Percentiles rank a stretch among this genome's conserved stretches.
Evolutionary conservation across 2,888 invertebrate species (phyloP).

Genomic region (Stegana nigrithorax): DNA sequence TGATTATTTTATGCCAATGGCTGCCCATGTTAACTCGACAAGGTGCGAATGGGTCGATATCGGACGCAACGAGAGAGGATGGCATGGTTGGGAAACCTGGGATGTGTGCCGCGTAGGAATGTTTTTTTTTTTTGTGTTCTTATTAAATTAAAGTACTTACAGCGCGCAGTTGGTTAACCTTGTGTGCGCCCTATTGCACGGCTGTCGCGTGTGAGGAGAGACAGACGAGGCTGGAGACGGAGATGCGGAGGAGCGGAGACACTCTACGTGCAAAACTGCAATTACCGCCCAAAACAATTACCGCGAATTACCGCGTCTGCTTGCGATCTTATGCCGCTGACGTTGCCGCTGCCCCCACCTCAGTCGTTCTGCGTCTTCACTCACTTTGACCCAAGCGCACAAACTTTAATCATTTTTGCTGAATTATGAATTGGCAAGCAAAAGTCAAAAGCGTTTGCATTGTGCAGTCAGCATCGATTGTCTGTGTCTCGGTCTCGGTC

Average conservation of each 20-base stretch:
- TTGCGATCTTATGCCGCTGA: too few species aligned
- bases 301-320: background rate
- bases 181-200: background rate
- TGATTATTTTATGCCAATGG: slow-evolving; percentile 13
- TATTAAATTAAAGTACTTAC: slow-evolving; percentile 1
- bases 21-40: too few species aligned
- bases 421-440: slow-evolving; percentile 8
- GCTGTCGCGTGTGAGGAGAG: too few species aligned
- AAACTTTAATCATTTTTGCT: background rate
- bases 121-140: too few species aligned
- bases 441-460: background rate
- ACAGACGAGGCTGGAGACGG: too few species aligned
- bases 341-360: background rate
- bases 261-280: slow-evolving; percentile 26
- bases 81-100: too few species aligned
- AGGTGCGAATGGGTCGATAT: too few species aligned
- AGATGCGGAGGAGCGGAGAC: too few species aligned
- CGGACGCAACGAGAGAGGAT: too few species aligned
- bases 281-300: slow-evolving; percentile 29
- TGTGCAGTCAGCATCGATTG: background rate
- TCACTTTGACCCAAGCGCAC: background rate
- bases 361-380: background rate
- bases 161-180: background rate
- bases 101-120: too few species aligned
- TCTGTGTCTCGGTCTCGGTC: too few species aligned